Base-by-base conservation (phyloP, 2,888 invertebrate species). In the Lepeophtheirus nordmannii region DNA sequence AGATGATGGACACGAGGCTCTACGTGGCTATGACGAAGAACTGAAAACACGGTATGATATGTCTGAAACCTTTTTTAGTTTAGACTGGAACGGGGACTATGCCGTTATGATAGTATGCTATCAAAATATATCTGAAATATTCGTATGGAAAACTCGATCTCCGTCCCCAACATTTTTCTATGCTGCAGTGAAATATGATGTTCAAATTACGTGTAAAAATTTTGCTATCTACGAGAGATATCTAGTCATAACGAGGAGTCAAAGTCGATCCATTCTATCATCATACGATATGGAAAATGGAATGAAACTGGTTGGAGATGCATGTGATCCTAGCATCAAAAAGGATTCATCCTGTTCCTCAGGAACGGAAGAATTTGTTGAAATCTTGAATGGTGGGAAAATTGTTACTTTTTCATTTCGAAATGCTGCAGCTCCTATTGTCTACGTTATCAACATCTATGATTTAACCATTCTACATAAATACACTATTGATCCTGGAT, bases 91-190 rank as follows among this genome's bases (percentile, higher is more conserved):
- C 8, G 53, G 53, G 14, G 53, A 46, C 8, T 46, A 46, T 17
- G 53, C 53, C 53, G 53, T 46, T 14, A 46, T 46, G 53, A 46
- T 46, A n/a, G 53, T 46, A n/a, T 46, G 53, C 53, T 46, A 46
- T 17, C 53, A 46, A 46, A 46, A 46, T 46, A 46, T 46, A 14
- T 46, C 53, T 17, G 53, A 46, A 17, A 46, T 46, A 14, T 46
- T 46, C 53, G 53, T 46, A n/a, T 46, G 53, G 53, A 46, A 46
- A 17, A 46, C 53, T 17, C 53, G 53, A 14, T 46, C 53, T 46
- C 53, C 53, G 53, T 46, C 53, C 53, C 53, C 53, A n/a, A n/a
- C 53, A 14, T 46, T 46, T 17, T 46, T 46, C 53, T 46, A 46
- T 17, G 53, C 53, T 17, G 53, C 53, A 14, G 53, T 46, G n/a